Evolutionary conservation across 2,797 vertebrate genomes (phyloP), one percentile per base, ranked within the genome.

Genomic region (Spondyliosoma cantharus): DNA sequence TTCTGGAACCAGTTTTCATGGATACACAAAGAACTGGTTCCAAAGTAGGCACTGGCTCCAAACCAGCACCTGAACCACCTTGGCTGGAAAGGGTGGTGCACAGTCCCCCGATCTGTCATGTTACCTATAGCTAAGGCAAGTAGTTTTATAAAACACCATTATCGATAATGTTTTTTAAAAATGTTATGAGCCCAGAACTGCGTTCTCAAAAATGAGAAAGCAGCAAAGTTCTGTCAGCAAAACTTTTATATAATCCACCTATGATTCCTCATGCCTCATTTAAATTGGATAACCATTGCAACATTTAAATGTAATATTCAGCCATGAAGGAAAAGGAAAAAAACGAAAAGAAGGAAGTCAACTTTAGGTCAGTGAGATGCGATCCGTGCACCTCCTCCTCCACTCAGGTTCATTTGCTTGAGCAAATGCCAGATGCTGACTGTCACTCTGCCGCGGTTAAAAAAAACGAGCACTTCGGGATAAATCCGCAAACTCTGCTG

Each of bases 341-440:
- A 52, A 69, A 46, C 22, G 13, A 49, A 49, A 45, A 65, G 20
- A 22, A 22, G 4, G 22, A 63, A 54, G 71, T 83, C 70, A 69
- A 27, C 45, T 60, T 59, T 11, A 72, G 71, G 72, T 86, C 82
- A 79, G 45, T 20, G 58, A 11, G 58, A 52, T 37, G 49, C 37
- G 58, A 46, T 78, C 25, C 7, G 1, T 65, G 71, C 9, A 65
- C 75, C 71, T 83, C 54, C 71, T 83, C 54, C 20, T 48, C 15
- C 50, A 78, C 59, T 77, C 70, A 71, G 74, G 72, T 84, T 78
- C 70, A 74, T 74, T 76, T 53, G 37, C 66, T 29, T 43, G 7
- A 58, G 61, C 22, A 73, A 78, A 87, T 78, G 60, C 78, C 86
- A 84, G 77, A 85, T 83, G 68, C 85, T 53, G 73, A 72, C 65